Base-by-base conservation (phyloP, 2,888 invertebrate species). In the Caenorhabditis japonica region DNA sequence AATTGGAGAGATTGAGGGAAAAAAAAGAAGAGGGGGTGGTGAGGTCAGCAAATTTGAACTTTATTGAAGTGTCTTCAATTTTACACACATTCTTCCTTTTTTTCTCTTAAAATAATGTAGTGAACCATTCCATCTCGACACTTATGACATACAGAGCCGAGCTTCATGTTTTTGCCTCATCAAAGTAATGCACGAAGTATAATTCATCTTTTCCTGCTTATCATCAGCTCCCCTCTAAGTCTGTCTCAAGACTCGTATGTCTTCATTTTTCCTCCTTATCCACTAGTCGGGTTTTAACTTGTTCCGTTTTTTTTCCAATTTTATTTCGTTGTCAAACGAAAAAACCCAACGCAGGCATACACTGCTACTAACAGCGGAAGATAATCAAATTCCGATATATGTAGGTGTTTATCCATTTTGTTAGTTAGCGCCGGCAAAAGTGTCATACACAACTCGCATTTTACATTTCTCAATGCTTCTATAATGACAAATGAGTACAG, bases 121-220 rank as follows among this genome's bases (percentile, higher is more conserved):
- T n/a, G n/a, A n/a, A n/a, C n/a, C n/a, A n/a, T n/a, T n/a, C n/a
- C n/a, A n/a, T n/a, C n/a, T n/a, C n/a, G n/a, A n/a, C n/a, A n/a
- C n/a, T n/a, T n/a, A n/a, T n/a, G n/a, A n/a, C n/a, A n/a, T n/a
- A n/a, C n/a, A n/a, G n/a, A n/a, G n/a, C n/a, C n/a, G n/a, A n/a
- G n/a, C n/a, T n/a, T n/a, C n/a, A n/a, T n/a, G n/a, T n/a, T n/a
- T n/a, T n/a, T n/a, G n/a, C n/a, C n/a, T n/a, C n/a, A 43, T 56
- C 56, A 38, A 25, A 51, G 49, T 56, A 66, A 64, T 43, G 49
- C 25, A 43, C 55, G 56, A 56, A 51, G 66, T 66, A 47, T 66
- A 66, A 66, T 66, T 66, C 66, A 56, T 66, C 66, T 66, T 51
- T 66, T 66, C 66, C 66, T 66, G 66, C 66, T 66, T 66, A 66